Base-by-base conservation (phyloP, 2,797 vertebrate species). In the Spinibarbus caldwelli region DNA sequence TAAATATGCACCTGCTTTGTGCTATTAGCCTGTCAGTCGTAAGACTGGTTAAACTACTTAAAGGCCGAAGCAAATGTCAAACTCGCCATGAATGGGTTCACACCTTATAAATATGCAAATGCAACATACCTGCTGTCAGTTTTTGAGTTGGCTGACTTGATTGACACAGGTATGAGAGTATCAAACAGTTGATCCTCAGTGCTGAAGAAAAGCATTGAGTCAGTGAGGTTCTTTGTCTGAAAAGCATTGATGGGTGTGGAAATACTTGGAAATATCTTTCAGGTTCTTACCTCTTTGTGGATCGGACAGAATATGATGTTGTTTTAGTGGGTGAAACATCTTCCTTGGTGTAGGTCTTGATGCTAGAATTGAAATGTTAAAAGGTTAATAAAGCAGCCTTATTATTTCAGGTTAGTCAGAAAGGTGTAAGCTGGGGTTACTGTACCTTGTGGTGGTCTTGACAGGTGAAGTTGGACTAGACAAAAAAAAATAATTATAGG, bases 1-100 rank as follows among this genome's bases (percentile, higher is more conserved):
- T 26, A 7, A 83, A 34, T 57, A 21, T 54, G 45, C 93, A 96
- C 95, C 95, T 96, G 86, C 85, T 95, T 91, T 92, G 94, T 4
- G 92, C 82, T 17, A 90, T 91, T 67, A 90, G 89, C 75, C 82
- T 91, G 67, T 92, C 96, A 38, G 90, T 26, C n/a, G 90, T 87
- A 80, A 93, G 86, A 85, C 91, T 94, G 90, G 83, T 87, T 41
- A 86, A 68, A 34, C 87, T 94, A 87, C 67, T 91, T 92, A 64
- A 47, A 64, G 15, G n/a, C 90, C 82, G 87, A 62, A 75, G 82
- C 47, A 57, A 85, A 88, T 41, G 73, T 76, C 77, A 80, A 89
- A 80, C 83, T 78, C 57, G 78, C 4, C 82, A 54, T 41, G 73
- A 10, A 86, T 29, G 76, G 9, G 52, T 47, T 78, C 29, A 88